phyloP scores from a whole-genome alignment of 2,888 invertebrate genomes.

The Acholoe squamosa region DNA sequence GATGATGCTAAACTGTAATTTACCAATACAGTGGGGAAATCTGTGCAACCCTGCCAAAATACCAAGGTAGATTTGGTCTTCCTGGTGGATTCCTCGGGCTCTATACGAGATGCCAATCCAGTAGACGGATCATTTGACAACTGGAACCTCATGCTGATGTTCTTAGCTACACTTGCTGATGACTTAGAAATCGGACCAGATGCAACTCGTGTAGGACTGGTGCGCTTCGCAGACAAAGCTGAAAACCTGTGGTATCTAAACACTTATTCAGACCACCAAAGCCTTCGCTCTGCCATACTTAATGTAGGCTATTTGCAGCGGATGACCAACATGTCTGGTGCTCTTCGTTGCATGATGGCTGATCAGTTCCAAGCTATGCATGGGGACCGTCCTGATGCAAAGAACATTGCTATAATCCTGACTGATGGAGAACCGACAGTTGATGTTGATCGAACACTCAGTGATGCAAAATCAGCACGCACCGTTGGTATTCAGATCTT shows the following conservation, averaged over 20 bases:
- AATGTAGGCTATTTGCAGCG: constrained; percentile 44
- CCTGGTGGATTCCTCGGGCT: constrained; percentile 55
- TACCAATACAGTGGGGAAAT: not conserved
- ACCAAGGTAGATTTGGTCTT: constrained; percentile 50
- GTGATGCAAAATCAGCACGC: constrained; percentile 35
- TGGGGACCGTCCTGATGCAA: constrained; percentile 58
- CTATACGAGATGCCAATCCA: constrained; percentile 55
- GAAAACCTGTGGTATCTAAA: constrained; percentile 62
- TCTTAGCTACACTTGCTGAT: constrained; percentile 34
- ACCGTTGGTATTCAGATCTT: constrained; percentile 26
- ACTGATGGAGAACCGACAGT: constrained; percentile 63
- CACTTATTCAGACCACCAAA: not conserved
- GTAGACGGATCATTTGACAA: constrained; percentile 32
- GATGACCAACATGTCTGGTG: constrained; percentile 64
- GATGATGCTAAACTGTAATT: no score
- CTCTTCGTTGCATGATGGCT: constrained; percentile 58
- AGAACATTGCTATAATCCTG: constrained; percentile 59
- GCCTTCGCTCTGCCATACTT: constrained; percentile 27
- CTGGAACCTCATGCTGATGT: constrained; percentile 34
- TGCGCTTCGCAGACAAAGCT: constrained; percentile 56
- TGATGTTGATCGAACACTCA: constrained; percentile 11
- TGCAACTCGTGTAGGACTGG: constrained; percentile 14
- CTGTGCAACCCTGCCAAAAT: not conserved
- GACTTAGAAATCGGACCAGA: not conserved
- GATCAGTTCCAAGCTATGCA: constrained; percentile 55